Conservation (phyloP, 2,113 vertebrate genomes). For the Onychostruthus taczanowskii region DNA sequence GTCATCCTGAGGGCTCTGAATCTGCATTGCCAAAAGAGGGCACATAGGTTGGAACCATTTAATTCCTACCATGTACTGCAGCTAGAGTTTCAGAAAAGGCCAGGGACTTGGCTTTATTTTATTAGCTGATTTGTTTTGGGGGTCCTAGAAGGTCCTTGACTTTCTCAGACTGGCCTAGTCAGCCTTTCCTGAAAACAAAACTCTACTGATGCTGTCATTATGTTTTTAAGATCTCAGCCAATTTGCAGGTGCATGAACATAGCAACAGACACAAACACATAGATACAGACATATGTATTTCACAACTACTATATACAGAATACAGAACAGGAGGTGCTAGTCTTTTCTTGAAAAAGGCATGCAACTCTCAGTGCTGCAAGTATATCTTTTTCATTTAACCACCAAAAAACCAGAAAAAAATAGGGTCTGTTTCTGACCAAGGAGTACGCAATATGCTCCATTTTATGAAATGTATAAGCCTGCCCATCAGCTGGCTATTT, state of each 20-base stretch:
- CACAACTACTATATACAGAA: neutral
- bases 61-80: neutral
- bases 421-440: neutral
- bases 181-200: neutral
- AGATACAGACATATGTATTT: conserved; percentile 5
- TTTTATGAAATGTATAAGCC: neutral
- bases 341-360: conserved; percentile 18
- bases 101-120: neutral
- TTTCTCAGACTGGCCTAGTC: neutral
- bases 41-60: neutral
- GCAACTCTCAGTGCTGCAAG: neutral
- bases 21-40: neutral
- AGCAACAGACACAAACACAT: conserved; percentile 18
- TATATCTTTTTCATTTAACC: neutral
- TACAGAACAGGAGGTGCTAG: conserved; percentile 22
- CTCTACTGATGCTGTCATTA: neutral
- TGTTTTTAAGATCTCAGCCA: neutral
- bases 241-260: conserved; percentile 4
- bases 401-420: neutral
- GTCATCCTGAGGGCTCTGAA: neutral
- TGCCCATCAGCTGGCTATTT: neutral
- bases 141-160: neutral
- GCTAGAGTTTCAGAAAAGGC: neutral
- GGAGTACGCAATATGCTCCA: neutral
- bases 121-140: neutral